Evolutionary conservation across 2,797 vertebrate species (phyloP).

Genomic region (Nyctibius grandis): DNA sequence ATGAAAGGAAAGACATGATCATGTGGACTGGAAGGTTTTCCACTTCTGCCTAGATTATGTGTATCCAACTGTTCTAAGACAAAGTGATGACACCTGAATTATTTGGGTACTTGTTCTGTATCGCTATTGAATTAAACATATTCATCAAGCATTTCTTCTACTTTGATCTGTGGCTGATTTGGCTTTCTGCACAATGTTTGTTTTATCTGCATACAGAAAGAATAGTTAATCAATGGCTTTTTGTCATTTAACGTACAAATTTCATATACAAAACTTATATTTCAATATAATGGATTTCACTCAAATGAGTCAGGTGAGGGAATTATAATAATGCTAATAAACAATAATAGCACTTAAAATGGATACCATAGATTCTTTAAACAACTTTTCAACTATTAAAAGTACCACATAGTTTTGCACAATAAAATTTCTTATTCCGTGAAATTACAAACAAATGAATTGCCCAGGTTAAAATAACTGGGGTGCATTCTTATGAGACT

Average conservation of each 20-base stretch:
- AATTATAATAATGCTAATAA: background rate
- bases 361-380: background rate
- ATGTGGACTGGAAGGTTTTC: background rate
- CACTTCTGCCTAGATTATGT: background rate
- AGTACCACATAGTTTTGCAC: background rate
- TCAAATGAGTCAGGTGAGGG: background rate
- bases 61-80: background rate
- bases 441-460: background rate
- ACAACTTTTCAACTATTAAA: background rate
- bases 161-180: background rate
- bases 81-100: background rate
- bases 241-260: background rate
- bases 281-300: background rate
- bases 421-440: background rate
- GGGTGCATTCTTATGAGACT: background rate
- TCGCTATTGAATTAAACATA: fast-evolving
- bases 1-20: background rate
- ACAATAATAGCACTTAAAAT: background rate
- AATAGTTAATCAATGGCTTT: background rate
- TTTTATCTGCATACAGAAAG: background rate
- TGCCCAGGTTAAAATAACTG: background rate
- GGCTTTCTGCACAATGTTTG: background rate
- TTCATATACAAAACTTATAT: background rate
- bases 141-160: background rate
- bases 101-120: background rate